phyloP scores from a whole-genome alignment of 2,888 invertebrate species.

The Diploptera punctata region DNA sequence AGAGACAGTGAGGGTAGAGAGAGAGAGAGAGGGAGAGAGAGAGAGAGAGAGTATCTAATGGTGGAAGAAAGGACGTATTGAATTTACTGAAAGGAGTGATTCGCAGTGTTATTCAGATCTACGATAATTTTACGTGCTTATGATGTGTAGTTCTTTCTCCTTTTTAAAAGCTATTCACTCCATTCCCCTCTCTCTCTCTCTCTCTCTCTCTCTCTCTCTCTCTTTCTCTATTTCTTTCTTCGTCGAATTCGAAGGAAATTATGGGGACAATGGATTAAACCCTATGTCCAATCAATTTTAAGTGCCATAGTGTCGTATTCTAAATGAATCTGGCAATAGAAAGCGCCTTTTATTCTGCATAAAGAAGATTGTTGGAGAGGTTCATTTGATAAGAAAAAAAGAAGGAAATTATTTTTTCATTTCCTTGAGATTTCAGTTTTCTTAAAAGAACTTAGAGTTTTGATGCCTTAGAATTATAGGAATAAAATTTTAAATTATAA shows the following conservation, averaged over 20 bases:
- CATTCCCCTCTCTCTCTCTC: too few species aligned
- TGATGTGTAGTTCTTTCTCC: conserved; percentile 15
- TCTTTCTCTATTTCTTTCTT: not conserved
- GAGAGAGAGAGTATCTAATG: not conserved
- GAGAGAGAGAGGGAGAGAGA: not conserved
- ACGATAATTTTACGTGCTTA: conserved; percentile 18
- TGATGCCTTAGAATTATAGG: not conserved
- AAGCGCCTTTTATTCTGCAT: not conserved
- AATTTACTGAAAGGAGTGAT: conserved; percentile 6
- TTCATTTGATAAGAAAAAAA: not conserved
- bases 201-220: too few species aligned
- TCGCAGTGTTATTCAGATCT: conserved; percentile 4
- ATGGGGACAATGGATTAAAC: conserved; percentile 29
- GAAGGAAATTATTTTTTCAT: conserved; percentile 6
- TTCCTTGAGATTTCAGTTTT: conserved; percentile 2
- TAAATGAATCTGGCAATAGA: conserved; percentile 5
- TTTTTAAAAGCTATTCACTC: too few species aligned
- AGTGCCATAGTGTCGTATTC: conserved; percentile 21
- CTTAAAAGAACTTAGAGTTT: not conserved
- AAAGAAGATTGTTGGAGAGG: conserved; percentile 19
- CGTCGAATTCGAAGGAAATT: conserved; percentile 1
- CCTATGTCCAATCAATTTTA: conserved; percentile 33
- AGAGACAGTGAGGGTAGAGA: too few species aligned
- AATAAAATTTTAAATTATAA: not conserved
- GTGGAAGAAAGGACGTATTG: conserved; percentile 10